A percentile compares a stretch with the other conserved stretches of the same genome.
These are phyloP conservation scores for Branchinecta lindahli DNA, from an alignment of 1,140 invertebrate genomes.

Conservation along the genomic window DNA sequence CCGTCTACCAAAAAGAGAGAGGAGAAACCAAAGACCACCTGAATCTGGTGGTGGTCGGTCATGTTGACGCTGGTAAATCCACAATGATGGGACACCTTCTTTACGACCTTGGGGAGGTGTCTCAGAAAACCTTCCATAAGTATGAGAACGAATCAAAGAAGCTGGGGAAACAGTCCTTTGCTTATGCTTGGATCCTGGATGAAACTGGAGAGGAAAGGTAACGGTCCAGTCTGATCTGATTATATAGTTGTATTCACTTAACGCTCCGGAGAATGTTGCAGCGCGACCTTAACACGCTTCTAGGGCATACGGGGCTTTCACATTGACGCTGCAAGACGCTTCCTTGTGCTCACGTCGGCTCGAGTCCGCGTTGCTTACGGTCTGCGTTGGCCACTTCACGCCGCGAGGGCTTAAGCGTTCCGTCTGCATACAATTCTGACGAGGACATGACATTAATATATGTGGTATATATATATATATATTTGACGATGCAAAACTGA, in stretches of 20 bases:
- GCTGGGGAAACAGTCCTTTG: slow-evolving; percentile 92
- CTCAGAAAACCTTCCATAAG: slow-evolving; percentile 82
- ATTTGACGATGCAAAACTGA: too few relatives aligned
- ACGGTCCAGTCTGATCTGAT: slow-evolving; percentile 21
- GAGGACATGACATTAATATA: too few relatives aligned
- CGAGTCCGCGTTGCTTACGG: too few relatives aligned
- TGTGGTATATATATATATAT: too few relatives aligned
- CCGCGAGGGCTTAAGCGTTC: too few relatives aligned
- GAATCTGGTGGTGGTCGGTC: slow-evolving; percentile 90
- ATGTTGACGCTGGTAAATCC: slow-evolving; percentile 98
- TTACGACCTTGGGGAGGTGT: slow-evolving; percentile 74
- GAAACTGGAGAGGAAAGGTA: slow-evolving; percentile 93
- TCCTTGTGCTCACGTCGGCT: too few relatives aligned
- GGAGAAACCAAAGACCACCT: slow-evolving; percentile 59
- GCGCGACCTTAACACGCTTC: too few relatives aligned
- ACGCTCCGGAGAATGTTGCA: too few relatives aligned
- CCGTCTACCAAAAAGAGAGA: slow-evolving; percentile 53
- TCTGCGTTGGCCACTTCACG: too few relatives aligned
- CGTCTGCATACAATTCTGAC: too few relatives aligned
- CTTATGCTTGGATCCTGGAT: slow-evolving; percentile 98
- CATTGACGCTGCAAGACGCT: too few relatives aligned
- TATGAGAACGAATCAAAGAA: slow-evolving; percentile 97
- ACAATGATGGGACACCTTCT: slow-evolving; percentile 92
- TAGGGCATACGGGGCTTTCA: too few relatives aligned
- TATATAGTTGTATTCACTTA: slow-evolving; percentile 12